These are phyloP conservation scores for Callocephalon fimbriatum DNA, from an alignment of 2,113 vertebrate genomes.

Conservation along the genomic window DNA sequence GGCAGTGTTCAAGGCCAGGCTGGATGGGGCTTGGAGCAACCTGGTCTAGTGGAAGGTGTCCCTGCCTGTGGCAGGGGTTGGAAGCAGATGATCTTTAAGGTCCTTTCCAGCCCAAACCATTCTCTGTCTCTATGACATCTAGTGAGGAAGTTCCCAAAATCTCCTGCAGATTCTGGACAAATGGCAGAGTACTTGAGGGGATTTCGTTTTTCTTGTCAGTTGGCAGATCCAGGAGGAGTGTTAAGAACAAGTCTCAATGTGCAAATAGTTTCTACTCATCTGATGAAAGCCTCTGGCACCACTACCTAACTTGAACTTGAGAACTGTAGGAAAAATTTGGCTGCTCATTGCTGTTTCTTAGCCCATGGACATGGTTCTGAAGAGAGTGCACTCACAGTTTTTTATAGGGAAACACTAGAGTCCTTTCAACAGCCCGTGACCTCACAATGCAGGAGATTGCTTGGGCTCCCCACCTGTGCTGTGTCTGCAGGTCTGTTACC, in stretches of 20 bases:
- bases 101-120: background rate
- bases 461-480: background rate
- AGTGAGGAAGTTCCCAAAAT: background rate
- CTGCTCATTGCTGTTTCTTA: background rate
- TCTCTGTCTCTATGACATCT: background rate
- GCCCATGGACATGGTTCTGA: background rate
- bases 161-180: background rate
- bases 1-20: background rate
- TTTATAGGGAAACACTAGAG: background rate
- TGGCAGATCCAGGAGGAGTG: background rate
- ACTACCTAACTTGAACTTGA: background rate
- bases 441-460: background rate
- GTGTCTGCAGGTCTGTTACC: background rate
- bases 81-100: background rate
- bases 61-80: background rate
- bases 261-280: background rate
- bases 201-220: background rate
- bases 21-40: background rate
- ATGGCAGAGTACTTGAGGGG: background rate
- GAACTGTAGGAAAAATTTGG: background rate
- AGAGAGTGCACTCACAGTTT: background rate
- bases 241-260: background rate
- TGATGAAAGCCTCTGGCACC: background rate
- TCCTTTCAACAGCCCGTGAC: background rate
- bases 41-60: background rate